Percentiles rank a stretch among this genome's conserved stretches.
Conservation (phyloP, 2,888 invertebrate species). For the Andrena fulva region DNA sequence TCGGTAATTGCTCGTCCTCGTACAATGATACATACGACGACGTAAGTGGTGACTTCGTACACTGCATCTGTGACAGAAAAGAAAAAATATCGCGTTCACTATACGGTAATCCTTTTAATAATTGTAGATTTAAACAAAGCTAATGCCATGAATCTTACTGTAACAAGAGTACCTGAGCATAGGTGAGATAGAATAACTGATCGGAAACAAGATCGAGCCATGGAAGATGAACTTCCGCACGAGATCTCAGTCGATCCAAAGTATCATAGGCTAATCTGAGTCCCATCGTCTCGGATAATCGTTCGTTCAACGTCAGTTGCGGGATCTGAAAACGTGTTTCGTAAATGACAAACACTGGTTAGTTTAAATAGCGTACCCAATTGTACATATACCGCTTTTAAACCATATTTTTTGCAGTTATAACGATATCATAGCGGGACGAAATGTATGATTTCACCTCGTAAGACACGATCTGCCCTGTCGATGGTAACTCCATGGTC, state of each 20-base stretch:
- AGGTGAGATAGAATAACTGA: slow-evolving; percentile 76
- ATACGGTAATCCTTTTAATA: slow-evolving; percentile 16
- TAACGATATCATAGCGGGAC: slow-evolving; percentile 14
- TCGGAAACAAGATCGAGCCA: slow-evolving; percentile 71
- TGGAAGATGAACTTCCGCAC: slow-evolving; percentile 64
- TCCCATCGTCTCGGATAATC: slow-evolving; percentile 76
- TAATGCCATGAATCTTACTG: slow-evolving; percentile 57
- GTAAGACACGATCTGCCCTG: slow-evolving; percentile 65
- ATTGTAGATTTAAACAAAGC: slow-evolving; percentile 36
- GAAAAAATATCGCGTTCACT: slow-evolving; percentile 9
- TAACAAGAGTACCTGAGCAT: slow-evolving; percentile 76
- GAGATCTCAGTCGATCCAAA: slow-evolving; percentile 69
- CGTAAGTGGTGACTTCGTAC: slow-evolving; percentile 75
- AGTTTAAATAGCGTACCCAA: not conserved
- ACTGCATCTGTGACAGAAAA: slow-evolving; percentile 72
- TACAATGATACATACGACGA: slow-evolving; percentile 73
- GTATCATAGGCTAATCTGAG: slow-evolving; percentile 77
- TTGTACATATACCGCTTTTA: slow-evolving; percentile 10
- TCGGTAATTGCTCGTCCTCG: slow-evolving; percentile 72
- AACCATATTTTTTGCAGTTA: slow-evolving; percentile 27
- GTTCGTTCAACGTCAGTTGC: slow-evolving; percentile 73
- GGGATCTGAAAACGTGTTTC: slow-evolving; percentile 65
- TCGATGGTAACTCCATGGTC: slow-evolving; percentile 63
- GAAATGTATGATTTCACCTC: slow-evolving; percentile 55
- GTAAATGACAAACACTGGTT: not conserved